phyloP scores from a whole-genome alignment of 2,797 vertebrate genomes.

The Gallirallus australis region DNA sequence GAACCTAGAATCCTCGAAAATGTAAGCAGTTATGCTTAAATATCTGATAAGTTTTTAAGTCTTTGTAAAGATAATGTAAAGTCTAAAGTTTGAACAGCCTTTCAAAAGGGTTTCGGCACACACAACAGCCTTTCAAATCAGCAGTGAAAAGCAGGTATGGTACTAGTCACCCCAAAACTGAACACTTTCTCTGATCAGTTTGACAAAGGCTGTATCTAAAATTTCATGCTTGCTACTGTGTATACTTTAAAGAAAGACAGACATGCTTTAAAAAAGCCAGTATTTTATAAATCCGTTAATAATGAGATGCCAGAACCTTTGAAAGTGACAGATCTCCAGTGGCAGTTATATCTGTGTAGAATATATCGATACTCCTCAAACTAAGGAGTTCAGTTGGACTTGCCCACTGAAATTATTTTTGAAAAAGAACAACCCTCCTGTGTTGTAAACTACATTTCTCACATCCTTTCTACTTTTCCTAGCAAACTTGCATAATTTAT shows the following conservation, averaged over 20 bases:
- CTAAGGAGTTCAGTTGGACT: background rate
- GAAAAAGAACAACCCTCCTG: fast-evolving
- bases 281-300: background rate
- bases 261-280: background rate
- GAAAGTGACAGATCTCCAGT: background rate
- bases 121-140: background rate
- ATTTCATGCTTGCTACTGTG: background rate
- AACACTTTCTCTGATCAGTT: background rate
- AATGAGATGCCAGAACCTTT: background rate
- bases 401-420: background rate
- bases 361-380: background rate
- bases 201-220: background rate
- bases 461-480: background rate
- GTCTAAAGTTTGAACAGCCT: background rate
- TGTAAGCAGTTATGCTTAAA: background rate
- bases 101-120: background rate
- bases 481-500: background rate
- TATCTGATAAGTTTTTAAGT: background rate
- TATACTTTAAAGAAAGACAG: background rate
- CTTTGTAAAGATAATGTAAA: background rate
- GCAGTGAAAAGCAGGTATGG: background rate
- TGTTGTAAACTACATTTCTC: background rate
- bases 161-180: background rate
- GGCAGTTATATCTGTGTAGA: background rate
- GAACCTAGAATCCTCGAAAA: background rate